Conservation (phyloP, 2,113 vertebrate genomes). For the Erinaceus europaeus region DNA sequence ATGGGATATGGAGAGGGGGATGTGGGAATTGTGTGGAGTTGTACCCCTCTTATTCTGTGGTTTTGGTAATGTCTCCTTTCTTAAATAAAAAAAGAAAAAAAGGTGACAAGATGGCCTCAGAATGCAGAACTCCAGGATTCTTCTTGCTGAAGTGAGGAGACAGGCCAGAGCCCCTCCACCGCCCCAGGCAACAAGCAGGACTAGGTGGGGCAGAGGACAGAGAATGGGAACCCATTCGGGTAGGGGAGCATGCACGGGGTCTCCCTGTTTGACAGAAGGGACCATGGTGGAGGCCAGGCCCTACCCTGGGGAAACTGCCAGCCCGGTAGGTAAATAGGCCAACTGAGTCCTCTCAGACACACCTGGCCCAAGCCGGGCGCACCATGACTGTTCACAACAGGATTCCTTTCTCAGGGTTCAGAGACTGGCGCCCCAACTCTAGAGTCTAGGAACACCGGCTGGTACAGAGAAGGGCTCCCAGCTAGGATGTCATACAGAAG, state of each 20-base stretch:
- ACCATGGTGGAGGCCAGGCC: background rate
- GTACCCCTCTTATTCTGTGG: no score
- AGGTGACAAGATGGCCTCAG: background rate
- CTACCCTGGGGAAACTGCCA: background rate
- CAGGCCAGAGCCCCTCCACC: no score
- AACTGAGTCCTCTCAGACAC: background rate
- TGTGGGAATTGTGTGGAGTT: no score
- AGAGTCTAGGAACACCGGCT: background rate
- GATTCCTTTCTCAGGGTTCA: background rate
- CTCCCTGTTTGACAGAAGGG: background rate
- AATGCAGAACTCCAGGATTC: fast-evolving
- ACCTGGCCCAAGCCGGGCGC: no score
- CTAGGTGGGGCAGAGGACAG: no score
- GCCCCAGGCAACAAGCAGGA: no score
- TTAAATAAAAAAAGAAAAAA: no score
- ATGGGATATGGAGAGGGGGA: no score
- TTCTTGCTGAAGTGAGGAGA: background rate
- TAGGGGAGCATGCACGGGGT: background rate
- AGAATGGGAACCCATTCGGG: background rate
- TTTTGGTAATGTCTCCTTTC: no score
- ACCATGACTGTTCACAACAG: background rate
- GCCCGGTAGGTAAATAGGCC: background rate
- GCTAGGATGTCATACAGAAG: background rate
- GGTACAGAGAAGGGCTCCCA: background rate
- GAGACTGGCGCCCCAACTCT: background rate